Percentiles rank a stretch among this genome's conserved stretches.
These are phyloP conservation scores for Drosophila picticornis DNA, from an alignment of 2,888 invertebrate genomes.

Conservation along the genomic window DNA sequence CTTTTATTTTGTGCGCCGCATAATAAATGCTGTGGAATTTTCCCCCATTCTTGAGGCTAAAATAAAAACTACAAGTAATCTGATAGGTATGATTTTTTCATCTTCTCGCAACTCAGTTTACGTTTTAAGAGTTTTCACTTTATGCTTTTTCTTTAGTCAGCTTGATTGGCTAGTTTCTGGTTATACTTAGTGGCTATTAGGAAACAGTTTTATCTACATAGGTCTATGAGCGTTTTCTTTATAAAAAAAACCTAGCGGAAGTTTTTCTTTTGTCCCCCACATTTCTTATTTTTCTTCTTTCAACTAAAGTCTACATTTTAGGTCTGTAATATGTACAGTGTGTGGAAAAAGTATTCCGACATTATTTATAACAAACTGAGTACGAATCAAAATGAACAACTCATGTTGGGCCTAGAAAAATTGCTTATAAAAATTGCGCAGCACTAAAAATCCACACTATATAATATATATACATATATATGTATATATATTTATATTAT, in stretches of 20 bases:
- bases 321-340: conserved; percentile 62
- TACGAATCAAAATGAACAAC: conserved; percentile 45
- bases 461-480: conserved; percentile 22
- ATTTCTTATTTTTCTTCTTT: conserved; percentile 11
- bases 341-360: conserved; percentile 45
- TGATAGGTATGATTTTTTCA: background rate
- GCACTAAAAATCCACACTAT: conserved; percentile 30
- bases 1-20: conserved; percentile 82
- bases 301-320: conserved; percentile 47
- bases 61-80: conserved; percentile 36
- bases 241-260: conserved; percentile 63
- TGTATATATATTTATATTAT: conserved; percentile 15
- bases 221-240: conserved; percentile 73
- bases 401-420: conserved; percentile 73
- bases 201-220: conserved; percentile 81
- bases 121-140: conserved; percentile 15
- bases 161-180: conserved; percentile 62
- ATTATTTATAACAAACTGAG: conserved; percentile 33
- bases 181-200: conserved; percentile 74
- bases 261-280: conserved; percentile 11
- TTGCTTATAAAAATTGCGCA: conserved; percentile 78
- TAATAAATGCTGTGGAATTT: conserved; percentile 82
- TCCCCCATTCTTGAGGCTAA: conserved; percentile 13
- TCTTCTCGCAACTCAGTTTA: conserved; percentile 9
- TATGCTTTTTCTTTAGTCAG: conserved; percentile 40